phyloP scores from a whole-genome alignment of 2,888 invertebrate species.

The Cephus nigrinus region DNA sequence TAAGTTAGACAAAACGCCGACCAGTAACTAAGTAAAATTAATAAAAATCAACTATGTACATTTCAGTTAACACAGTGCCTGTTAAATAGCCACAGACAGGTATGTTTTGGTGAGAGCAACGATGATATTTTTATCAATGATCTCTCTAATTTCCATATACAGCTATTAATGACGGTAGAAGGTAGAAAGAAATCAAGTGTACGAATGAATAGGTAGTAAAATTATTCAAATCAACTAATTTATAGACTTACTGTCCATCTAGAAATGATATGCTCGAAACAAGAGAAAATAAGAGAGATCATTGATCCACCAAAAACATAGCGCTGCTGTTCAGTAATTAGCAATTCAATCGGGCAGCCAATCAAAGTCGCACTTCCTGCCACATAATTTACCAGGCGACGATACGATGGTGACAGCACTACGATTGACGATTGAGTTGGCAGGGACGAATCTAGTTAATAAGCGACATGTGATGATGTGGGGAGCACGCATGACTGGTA shows the following conservation, averaged over 20 bases:
- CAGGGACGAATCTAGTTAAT: conserved; percentile 62
- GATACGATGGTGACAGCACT: conserved; percentile 58
- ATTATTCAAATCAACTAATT: neutral
- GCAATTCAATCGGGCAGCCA: conserved; percentile 26
- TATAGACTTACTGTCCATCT: neutral
- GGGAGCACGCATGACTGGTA: conserved; percentile 63
- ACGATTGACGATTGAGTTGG: conserved; percentile 60
- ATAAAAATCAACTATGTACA: neutral
- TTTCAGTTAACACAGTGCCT: conserved; percentile 5
- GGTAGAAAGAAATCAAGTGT: neutral
- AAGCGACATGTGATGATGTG: conserved; percentile 63
- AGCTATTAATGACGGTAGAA: neutral
- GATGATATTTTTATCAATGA: neutral
- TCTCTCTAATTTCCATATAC: neutral
- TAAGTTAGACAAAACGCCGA: neutral
- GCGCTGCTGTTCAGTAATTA: conserved; percentile 18
- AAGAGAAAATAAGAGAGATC: neutral
- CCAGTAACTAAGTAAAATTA: neutral
- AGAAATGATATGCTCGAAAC: neutral
- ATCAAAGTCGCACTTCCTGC: conserved; percentile 34
- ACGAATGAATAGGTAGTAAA: too few species aligned
- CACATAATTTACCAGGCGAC: conserved; percentile 59
- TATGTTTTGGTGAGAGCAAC: conserved; percentile 42
- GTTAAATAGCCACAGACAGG: conserved; percentile 37
- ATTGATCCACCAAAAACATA: neutral